Percentiles rank a stretch among this genome's conserved stretches.
Evolutionary conservation across 2,888 invertebrate genomes (phyloP).

Genomic region (Griposia aprilina): DNA sequence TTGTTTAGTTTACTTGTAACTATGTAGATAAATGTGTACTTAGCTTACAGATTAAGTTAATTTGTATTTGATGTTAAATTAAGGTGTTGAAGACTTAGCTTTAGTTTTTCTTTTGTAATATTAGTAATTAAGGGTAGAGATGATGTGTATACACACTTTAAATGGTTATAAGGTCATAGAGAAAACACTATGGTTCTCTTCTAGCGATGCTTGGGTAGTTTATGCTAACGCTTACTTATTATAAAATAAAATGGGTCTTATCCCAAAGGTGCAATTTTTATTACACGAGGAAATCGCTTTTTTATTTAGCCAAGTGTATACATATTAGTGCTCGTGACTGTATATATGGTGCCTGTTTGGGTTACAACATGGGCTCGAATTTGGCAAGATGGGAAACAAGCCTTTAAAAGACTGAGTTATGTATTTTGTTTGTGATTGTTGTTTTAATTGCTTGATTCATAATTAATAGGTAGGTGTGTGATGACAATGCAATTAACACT

Average conservation of each 20-base stretch:
- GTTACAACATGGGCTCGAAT: not conserved
- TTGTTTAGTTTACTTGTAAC: no score
- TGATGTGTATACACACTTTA: no score
- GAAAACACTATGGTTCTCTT: no score
- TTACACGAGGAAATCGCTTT: not conserved
- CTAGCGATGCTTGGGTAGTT: no score
- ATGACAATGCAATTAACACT: not conserved
- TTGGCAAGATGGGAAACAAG: conserved; percentile 15
- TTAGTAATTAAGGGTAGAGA: no score
- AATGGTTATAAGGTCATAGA: no score
- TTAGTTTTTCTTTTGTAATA: no score
- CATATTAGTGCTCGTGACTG: not conserved
- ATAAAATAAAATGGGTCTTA: not conserved
- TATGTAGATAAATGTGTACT: no score
- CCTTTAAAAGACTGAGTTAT: conserved; percentile 17
- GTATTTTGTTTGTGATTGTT: not conserved
- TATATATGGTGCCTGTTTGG: conserved; percentile 46
- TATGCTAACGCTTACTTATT: not conserved
- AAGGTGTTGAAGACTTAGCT: no score
- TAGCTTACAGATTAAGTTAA: no score
- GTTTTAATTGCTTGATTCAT: conserved; percentile 25
- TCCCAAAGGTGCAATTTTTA: not conserved
- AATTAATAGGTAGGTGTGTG: not conserved
- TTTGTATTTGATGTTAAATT: no score
- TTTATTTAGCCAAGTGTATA: not conserved